phyloP scores from a whole-genome alignment of 2,113 vertebrate species.

The Odontophorus gujanensis region DNA sequence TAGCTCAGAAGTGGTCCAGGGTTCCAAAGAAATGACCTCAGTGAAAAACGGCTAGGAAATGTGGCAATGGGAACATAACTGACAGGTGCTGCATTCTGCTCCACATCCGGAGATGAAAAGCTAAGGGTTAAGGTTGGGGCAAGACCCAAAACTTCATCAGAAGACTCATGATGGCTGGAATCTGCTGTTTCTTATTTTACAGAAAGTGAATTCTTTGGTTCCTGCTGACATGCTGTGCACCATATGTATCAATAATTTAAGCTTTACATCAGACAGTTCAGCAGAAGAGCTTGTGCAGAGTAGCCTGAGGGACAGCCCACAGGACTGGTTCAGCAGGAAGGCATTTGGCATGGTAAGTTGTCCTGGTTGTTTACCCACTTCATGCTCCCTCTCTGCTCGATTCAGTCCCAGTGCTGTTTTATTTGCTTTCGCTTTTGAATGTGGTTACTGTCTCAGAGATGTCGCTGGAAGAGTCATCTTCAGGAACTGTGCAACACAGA shows the following conservation, averaged over 20 bases:
- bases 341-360: constrained; percentile 11
- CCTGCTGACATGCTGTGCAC: neutral
- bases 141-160: neutral
- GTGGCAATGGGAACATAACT: neutral
- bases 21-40: neutral
- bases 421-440: neutral
- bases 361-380: constrained; percentile 16
- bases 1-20: neutral
- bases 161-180: neutral
- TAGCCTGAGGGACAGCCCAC: constrained; percentile 28
- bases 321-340: constrained; percentile 56
- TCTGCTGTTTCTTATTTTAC: neutral
- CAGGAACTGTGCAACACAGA: neutral
- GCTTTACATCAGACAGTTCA: neutral
- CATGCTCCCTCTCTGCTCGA: neutral
- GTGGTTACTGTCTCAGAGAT: neutral
- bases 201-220: neutral
- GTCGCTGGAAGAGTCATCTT: neutral
- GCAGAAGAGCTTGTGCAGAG: neutral
- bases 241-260: constrained; percentile 40
- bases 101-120: neutral
- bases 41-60: neutral
- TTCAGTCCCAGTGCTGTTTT: neutral
- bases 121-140: neutral
- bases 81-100: neutral